Base-by-base conservation (phyloP, 2,113 vertebrate species). In the Rhinoderma darwinii region DNA sequence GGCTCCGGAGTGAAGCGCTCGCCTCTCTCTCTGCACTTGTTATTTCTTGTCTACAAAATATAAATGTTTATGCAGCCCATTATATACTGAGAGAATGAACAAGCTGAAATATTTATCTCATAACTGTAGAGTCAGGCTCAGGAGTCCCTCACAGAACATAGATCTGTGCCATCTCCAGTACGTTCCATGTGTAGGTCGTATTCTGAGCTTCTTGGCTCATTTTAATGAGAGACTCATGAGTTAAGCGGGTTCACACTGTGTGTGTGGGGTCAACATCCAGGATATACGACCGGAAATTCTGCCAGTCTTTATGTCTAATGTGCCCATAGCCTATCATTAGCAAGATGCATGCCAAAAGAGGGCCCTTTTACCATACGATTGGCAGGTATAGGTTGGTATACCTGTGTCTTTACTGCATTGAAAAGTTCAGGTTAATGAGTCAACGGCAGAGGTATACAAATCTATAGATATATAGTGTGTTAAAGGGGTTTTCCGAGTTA, bases 1-100 rank as follows among this genome's bases (percentile, higher is more conserved):
- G 56, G 39, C 61, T 51, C 66, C 30, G 61, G 44, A 83, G 44
- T 70, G 41, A 25, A 43, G 61, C 61, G 41, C n/a, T 82, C 25
- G 20, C 14, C 25, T 17, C 32, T 74, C 25, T 61, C 68, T 11
- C 32, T 74, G 25, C 66, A 47, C 83, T 74, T 56, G 35, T 51
- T 59, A 39, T 43, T n/a, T 75, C 25, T 43, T 32, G 50, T 37
- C 50, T 72, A 74, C 18, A 37, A 73, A 70, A 73, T 74, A 56
- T 41, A 43, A 74, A 74, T 59, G 50, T 75, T 73, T 84, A 51
- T 56, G 32, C 50, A 14, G 17, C 54, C 15, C 22, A 59, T 59
- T 41, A 75, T 2, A 75, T 17, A 11, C 14, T 2, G 8, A n/a
- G 72, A 61, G 12, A 43, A 22, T 41, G 18, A 73, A 54, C 44